Evolutionary conservation across 1,140 invertebrate species (phyloP).

Genomic region (Wasmannia auropunctata): DNA sequence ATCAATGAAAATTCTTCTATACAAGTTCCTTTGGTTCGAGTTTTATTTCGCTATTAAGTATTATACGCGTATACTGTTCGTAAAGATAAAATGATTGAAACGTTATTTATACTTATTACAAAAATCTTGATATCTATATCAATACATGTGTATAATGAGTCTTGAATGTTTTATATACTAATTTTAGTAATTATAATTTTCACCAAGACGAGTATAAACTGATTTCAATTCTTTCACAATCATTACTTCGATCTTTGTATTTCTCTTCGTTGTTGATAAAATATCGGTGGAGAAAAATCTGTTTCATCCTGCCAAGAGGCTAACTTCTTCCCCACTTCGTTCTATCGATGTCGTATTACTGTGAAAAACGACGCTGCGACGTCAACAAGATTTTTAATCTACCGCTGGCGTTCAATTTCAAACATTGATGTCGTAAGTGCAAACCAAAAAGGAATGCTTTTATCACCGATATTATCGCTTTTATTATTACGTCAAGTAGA

Average conservation of each 20-base stretch:
- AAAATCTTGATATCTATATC: neutral
- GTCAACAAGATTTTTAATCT: slow-evolving; percentile 62
- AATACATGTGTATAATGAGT: no score
- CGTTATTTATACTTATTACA: neutral
- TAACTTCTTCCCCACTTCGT: neutral
- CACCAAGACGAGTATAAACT: neutral
- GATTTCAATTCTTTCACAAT: slow-evolving; percentile 9
- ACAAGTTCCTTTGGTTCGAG: neutral
- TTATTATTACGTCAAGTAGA: neutral
- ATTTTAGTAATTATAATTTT: neutral
- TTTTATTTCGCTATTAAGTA: neutral
- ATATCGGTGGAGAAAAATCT: slow-evolving; percentile 39
- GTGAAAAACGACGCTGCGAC: slow-evolving; percentile 45
- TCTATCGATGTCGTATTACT: slow-evolving; percentile 19
- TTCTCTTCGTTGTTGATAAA: neutral
- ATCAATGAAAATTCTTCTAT: neutral
- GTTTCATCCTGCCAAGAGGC: slow-evolving; percentile 26
- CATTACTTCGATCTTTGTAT: slow-evolving; percentile 7
- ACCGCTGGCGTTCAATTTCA: slow-evolving; percentile 43
- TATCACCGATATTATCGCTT: slow-evolving; percentile 9
- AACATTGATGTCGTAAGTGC: slow-evolving; percentile 3
- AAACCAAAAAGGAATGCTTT: slow-evolving; percentile 4
- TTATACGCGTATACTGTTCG: neutral
- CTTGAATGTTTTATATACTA: neutral
- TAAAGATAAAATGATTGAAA: neutral